Conservation (phyloP, 2,888 invertebrate genomes). For the Elegia similella region DNA sequence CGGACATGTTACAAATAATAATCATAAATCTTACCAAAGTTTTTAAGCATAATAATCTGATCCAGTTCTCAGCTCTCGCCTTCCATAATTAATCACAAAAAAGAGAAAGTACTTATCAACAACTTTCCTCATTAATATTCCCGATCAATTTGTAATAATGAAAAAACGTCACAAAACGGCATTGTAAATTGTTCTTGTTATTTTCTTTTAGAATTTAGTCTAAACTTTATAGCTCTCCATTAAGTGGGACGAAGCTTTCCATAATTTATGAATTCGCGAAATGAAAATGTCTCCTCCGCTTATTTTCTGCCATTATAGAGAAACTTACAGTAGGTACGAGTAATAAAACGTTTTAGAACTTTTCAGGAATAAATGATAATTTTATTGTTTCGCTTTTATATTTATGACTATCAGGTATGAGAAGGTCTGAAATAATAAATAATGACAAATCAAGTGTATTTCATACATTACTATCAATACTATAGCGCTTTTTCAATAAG, state of each 20-base stretch:
- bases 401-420: too few species aligned
- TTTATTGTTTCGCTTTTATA: too few species aligned
- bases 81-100: background rate
- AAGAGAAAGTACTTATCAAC: conserved; percentile 16
- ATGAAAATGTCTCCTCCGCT: conserved; percentile 32
- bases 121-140: conserved; percentile 32
- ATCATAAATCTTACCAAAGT: too few species aligned
- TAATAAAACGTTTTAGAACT: background rate
- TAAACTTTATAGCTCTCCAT: conserved; percentile 25
- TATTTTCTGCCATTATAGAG: conserved; percentile 25
- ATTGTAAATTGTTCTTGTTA: background rate
- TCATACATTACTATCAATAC: too few species aligned
- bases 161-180: conserved; percentile 17
- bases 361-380: background rate
- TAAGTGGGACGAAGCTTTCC: conserved; percentile 27
- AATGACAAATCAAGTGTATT: too few species aligned
- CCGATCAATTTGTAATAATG: conserved; percentile 26
- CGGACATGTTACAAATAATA: too few species aligned
- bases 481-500: too few species aligned
- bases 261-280: conserved; percentile 36
- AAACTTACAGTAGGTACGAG: conserved; percentile 26
- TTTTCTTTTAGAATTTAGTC: conserved; percentile 17
- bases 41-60: too few species aligned
- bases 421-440: too few species aligned
- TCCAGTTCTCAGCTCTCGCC: too few species aligned